These are phyloP conservation scores for Alexandromys fortis DNA, from an alignment of 2,113 vertebrate species.

Conservation along the genomic window DNA sequence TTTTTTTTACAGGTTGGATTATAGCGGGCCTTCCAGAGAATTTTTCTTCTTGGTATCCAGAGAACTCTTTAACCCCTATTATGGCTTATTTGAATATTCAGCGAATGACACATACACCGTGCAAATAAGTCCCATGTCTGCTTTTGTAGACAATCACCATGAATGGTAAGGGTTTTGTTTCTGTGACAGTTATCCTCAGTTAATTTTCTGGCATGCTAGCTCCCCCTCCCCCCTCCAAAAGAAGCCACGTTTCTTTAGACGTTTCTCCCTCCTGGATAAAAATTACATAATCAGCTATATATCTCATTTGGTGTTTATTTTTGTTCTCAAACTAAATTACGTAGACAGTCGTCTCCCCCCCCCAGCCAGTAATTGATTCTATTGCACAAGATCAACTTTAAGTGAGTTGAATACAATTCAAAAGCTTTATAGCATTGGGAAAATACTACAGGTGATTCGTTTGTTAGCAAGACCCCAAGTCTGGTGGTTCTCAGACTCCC, in stretches of 20 bases:
- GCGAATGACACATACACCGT: slow-evolving; percentile 99
- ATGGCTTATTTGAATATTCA: slow-evolving; percentile 99
- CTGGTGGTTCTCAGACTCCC: background rate
- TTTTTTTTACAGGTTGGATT: slow-evolving; percentile 92
- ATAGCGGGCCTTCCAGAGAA: slow-evolving; percentile 98
- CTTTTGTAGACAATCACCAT: slow-evolving; percentile 99
- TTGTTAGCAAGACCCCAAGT: background rate
- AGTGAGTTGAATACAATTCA: background rate
- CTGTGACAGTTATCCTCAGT: background rate
- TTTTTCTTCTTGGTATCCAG: slow-evolving; percentile 99
- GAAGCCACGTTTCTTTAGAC: background rate
- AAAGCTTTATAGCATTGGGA: background rate
- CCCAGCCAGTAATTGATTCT: too few relatives aligned
- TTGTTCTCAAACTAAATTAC: slow-evolving; percentile 32
- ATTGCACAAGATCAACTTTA: too few relatives aligned
- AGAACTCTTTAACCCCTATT: slow-evolving; percentile 99
- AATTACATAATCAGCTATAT: background rate
- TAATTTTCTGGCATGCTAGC: background rate
- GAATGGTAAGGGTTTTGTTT: slow-evolving; percentile 91
- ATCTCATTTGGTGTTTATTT: slow-evolving; percentile 41
- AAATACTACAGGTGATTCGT: background rate
- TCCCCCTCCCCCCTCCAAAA: background rate
- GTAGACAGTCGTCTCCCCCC: too few relatives aligned
- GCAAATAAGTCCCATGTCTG: slow-evolving; percentile 99
- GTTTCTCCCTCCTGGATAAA: background rate